These are phyloP conservation scores for Drosophila ercepeae DNA, from an alignment of 1,140 invertebrate species.

Conservation along the genomic window DNA sequence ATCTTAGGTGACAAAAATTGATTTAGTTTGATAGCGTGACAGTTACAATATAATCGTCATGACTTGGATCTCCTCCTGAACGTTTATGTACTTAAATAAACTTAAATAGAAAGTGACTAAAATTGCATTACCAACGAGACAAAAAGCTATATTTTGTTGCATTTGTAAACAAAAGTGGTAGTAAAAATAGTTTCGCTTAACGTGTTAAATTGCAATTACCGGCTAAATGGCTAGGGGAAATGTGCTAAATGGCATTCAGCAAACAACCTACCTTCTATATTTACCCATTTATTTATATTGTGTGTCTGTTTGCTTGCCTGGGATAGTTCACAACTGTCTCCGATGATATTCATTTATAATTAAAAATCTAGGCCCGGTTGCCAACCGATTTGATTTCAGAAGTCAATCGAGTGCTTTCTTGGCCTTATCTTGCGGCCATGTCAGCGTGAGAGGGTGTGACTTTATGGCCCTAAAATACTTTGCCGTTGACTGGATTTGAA, in stretches of 20 bases:
- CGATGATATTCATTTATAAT: constrained; percentile 37
- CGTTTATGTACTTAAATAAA: background rate
- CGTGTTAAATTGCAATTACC: constrained; percentile 21
- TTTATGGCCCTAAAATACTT: constrained; percentile 16
- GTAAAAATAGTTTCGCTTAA: constrained; percentile 1
- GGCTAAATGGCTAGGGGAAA: constrained; percentile 14
- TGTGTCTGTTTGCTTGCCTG: constrained; percentile 27
- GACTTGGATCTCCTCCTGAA: background rate
- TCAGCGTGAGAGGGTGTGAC: constrained; percentile 14
- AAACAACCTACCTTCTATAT: background rate
- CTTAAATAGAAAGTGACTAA: constrained; percentile 40
- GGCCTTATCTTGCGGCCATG: constrained; percentile 15
- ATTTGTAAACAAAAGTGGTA: constrained; percentile 4
- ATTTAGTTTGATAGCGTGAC: constrained; percentile 22
- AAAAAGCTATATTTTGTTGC: constrained; percentile 4
- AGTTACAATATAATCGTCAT: constrained; percentile 32
- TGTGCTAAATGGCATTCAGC: constrained; percentile 20
- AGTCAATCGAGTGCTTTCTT: constrained; percentile 33
- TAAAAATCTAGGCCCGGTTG: constrained; percentile 16
- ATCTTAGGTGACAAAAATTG: constrained; percentile 5
- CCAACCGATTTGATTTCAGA: constrained; percentile 4
- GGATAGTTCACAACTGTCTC: constrained; percentile 56
- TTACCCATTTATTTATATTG: background rate
- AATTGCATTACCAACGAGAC: constrained; percentile 8
- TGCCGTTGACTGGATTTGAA: background rate